Base-by-base conservation (phyloP, 2,797 vertebrate genomes). In the Trachurus trachurus region DNA sequence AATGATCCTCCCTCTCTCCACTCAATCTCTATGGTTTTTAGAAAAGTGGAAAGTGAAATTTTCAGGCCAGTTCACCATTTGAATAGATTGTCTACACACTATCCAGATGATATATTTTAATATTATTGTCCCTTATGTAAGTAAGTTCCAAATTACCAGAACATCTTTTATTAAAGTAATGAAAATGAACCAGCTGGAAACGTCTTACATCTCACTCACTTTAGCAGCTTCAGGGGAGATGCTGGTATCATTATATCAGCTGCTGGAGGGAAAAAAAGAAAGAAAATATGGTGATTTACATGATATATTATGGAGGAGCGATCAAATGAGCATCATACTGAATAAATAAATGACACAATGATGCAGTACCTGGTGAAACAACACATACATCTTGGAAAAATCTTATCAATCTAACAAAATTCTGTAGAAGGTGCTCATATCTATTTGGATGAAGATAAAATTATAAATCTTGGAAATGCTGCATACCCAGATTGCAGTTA, bases 191-290 rank as follows among this genome's bases (percentile, higher is more conserved):
- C n/a, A 22, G 5, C 11, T 22, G n/a, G 39, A 60, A 60, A 40
- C n/a, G 4, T 45, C 39, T 6, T 16, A 61, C 21, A 34, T 6
- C 5, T 31, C 17, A 66, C 22, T 19, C 4, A 44, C 21, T 57
- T 56, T 8, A 56, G 39, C 13, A 3, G 31, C 49, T 57, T 52
- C 22, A 70, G 54, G 47, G 39, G 44, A 62, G 44, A 74, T 9
- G n/a, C 6, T 17, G 22, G 26, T 17, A 39, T 52, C 42, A 10
- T 63, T 13, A 21, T 49, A 31, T 66, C 17, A 62, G 10, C 16
- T 22, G 11, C 26, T 5, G 22, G 2, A 17, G 49, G 9, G 10
- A 8, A 45, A 34, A 54, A 7, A 39, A 40, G 11, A 45, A 34
- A 54, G 11, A 39, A 40, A 65, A 50, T 6, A 21, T 9, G 0